A percentile compares a stretch with the other conserved stretches of the same genome.
These are phyloP conservation scores for Aphidius ervi DNA, from an alignment of 1,140 invertebrate genomes.

Conservation along the genomic window DNA sequence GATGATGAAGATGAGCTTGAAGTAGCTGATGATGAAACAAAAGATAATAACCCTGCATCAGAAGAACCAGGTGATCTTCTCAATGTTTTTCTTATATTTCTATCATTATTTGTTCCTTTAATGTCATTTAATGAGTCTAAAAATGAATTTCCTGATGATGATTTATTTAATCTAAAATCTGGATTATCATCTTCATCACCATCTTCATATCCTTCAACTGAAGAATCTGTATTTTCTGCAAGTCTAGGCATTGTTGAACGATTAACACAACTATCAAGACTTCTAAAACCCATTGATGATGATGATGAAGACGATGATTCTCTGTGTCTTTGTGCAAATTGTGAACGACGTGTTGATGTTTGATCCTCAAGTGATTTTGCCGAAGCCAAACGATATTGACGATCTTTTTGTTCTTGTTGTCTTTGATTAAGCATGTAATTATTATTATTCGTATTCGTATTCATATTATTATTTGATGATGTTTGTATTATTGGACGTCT, in stretches of 20 bases:
- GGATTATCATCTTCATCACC: conserved; percentile 57
- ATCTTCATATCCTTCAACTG: conserved; percentile 57
- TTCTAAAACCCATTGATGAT: conserved; percentile 57
- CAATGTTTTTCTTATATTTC: conserved; percentile 44
- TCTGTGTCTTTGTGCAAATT: conserved; percentile 54
- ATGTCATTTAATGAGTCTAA: conserved; percentile 43
- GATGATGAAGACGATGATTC: conserved; percentile 59
- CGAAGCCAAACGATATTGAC: conserved; percentile 51
- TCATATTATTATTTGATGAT: background rate
- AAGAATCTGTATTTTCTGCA: conserved; percentile 58
- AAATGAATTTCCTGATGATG: conserved; percentile 25
- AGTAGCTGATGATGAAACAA: conserved; percentile 50
- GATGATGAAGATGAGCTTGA: conserved; percentile 52
- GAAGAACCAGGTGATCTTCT: conserved; percentile 52
- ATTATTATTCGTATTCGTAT: conserved; percentile 10
- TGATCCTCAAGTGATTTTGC: conserved; percentile 58
- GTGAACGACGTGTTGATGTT: conserved; percentile 47
- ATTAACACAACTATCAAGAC: conserved; percentile 55
- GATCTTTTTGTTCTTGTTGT: conserved; percentile 18
- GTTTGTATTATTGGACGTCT: conserved; percentile 22
- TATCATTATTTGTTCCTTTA: conserved; percentile 35
- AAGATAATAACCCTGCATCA: conserved; percentile 46
- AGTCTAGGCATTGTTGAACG: conserved; percentile 53
- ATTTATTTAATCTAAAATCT: conserved; percentile 48
- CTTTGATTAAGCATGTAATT: conserved; percentile 27